Evolutionary conservation across 2,113 vertebrate genomes (phyloP).

Genomic region (Procavia capensis): DNA sequence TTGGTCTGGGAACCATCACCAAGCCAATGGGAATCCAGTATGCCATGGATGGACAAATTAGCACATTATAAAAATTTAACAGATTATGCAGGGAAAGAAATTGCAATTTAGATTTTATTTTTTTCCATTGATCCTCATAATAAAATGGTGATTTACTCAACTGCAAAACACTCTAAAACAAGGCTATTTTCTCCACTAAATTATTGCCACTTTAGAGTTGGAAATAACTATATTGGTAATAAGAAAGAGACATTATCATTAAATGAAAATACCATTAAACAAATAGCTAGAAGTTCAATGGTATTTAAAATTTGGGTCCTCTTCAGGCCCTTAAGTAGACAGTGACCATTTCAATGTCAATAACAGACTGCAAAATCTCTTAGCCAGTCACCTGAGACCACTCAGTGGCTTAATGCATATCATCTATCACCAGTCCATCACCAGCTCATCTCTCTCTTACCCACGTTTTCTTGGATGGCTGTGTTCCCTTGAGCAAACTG

Average conservation of each 20-base stretch:
- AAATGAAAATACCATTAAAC: conserved; percentile 71
- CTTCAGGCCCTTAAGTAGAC: conserved; percentile 49
- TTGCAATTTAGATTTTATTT: conserved; percentile 41
- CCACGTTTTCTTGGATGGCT: background rate
- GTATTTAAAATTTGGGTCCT: conserved; percentile 58
- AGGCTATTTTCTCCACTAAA: background rate
- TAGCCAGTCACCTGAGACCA: conserved; percentile 56
- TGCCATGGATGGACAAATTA: conserved; percentile 40
- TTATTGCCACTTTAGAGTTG: conserved; percentile 43
- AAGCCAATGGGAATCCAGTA: background rate
- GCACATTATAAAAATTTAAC: conserved; percentile 46
- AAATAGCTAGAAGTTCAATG: conserved; percentile 72
- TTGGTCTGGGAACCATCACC: conserved; percentile 38
- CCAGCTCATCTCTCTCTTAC: background rate
- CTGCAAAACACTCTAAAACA: conserved; percentile 28
- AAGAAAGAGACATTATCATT: conserved; percentile 65
- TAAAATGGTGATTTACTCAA: conserved; percentile 40
- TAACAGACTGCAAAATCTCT: conserved; percentile 47
- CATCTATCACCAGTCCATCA: background rate
- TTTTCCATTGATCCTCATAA: background rate
- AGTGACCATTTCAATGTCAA: conserved; percentile 71
- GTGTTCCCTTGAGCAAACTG: background rate
- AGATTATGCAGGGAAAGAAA: conserved; percentile 60
- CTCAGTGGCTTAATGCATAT: background rate
- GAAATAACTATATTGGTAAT: conserved; percentile 48